Conservation (phyloP, 2,113 vertebrate genomes). For the Raja brachyura region DNA sequence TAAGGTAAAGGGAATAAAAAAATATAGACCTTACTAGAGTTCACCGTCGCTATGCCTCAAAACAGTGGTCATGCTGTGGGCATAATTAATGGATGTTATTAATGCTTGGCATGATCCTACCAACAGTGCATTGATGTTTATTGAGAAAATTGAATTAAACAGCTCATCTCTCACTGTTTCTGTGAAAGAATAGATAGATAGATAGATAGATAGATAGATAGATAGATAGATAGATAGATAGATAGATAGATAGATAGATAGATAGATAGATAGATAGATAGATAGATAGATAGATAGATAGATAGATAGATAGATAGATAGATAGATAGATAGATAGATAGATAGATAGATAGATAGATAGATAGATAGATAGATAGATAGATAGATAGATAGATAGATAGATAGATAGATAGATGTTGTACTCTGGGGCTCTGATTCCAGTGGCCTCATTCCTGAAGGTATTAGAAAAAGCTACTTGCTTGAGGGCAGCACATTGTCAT, state of each 20-base stretch:
- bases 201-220: no score
- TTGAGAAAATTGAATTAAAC: not conserved
- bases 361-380: no score
- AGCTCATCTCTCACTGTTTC: not conserved
- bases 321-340: no score
- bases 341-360: no score
- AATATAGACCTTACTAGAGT: not conserved
- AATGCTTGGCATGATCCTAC: not conserved
- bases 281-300: no score
- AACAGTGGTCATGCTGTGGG: not conserved
- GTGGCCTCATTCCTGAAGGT: conserved; percentile 8
- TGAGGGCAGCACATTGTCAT: conserved; percentile 19
- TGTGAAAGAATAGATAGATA: no score
- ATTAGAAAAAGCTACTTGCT: not conserved
- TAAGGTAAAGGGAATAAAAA: not conserved
- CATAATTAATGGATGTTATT: not conserved
- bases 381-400: no score
- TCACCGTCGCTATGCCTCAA: not conserved
- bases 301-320: no score
- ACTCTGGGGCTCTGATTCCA: not conserved
- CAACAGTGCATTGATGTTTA: not conserved
- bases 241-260: no score
- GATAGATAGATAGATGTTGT: not conserved
- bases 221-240: no score
- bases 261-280: no score